Base-by-base conservation (phyloP, 1,140 invertebrate species). In the Pogonomyrmex barbatus region DNA sequence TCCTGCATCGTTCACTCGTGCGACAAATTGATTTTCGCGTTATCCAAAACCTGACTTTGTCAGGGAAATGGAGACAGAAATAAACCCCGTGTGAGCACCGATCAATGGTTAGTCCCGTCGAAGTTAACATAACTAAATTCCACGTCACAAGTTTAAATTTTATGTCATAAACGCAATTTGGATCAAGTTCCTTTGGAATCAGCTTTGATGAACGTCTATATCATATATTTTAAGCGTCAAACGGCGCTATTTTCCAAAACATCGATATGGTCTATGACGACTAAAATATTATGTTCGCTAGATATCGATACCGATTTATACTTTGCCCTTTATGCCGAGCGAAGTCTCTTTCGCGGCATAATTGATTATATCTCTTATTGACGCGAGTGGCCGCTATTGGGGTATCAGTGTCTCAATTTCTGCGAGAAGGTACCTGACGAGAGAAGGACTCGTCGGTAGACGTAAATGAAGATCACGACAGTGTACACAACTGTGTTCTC, bases 401-500 rank as follows among this genome's bases (percentile, higher is more conserved):
- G 56, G 33, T 33, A 45, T 81, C 24, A 65, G 30, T 45, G 65
- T 56, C 36, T 81, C 33, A 9, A 58, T 73, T 83, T 83, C 39
- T 58, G 30, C 24, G 5, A 62, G 17, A n/a, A 60, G n/a, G 17
- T 60, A 58, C 42, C 79, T 45, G 54, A n/a, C 33, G 36, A 5
- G 62, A 24, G 36, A 12, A 82, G 24, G 45, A 75, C 39, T 82
- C 54, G 39, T 30, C 39, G 42, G 60, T 24, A 65, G 71, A 86
- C 75, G 70, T 47, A 63, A 89, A 89, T 62, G 84, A 86, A 65
- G 87, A 89, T 45, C 50, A 60, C 54, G 87, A 87, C 84, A 89
- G 70, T 87, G 88, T 87, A 79, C 88, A 83, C 77, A 89, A 89
- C 76, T 87, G 77, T 39, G 77, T 89, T 89, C 84, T 42, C 45